These are phyloP conservation scores for Lophotis ruficrista DNA, from an alignment of 2,113 vertebrate species.

Conservation along the genomic window DNA sequence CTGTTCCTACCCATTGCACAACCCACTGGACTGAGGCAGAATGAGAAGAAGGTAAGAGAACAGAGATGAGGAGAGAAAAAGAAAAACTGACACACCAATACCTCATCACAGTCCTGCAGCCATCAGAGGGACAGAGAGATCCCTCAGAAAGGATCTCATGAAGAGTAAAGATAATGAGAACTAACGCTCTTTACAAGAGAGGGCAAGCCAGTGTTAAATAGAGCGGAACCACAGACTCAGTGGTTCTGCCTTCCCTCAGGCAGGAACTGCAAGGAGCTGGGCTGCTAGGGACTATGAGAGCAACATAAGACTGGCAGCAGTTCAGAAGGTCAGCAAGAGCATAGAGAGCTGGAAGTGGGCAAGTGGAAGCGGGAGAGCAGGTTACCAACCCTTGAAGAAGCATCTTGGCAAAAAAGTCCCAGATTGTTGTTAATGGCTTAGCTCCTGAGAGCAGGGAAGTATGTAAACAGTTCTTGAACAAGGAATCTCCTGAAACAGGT, in stretches of 20 bases:
- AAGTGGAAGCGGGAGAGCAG: not conserved
- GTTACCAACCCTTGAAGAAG: not conserved
- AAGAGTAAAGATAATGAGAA: not conserved
- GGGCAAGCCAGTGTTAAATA: not conserved
- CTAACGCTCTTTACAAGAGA: not conserved
- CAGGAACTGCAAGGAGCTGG: not conserved
- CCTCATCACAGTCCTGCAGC: not conserved
- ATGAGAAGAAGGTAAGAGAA: not conserved
- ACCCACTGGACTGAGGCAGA: not conserved
- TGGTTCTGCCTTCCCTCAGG: not conserved
- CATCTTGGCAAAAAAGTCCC: not conserved
- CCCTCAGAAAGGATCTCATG: not conserved
- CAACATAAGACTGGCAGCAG: not conserved
- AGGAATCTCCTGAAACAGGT: not conserved
- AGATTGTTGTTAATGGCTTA: not conserved
- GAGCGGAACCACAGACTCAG: not conserved
- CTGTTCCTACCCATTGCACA: not conserved
- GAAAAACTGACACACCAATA: not conserved
- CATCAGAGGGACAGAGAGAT: not conserved
- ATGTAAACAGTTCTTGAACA: constrained; percentile 4
- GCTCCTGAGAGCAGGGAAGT: not conserved
- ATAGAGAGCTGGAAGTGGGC: not conserved
- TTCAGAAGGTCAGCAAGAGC: not conserved
- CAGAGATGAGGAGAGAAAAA: not conserved
- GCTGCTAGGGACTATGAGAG: not conserved